A percentile compares a stretch with the other conserved stretches of the same genome.
phyloP scores from a whole-genome alignment of 2,888 invertebrate species.

The Taphrorychus bicolor region DNA sequence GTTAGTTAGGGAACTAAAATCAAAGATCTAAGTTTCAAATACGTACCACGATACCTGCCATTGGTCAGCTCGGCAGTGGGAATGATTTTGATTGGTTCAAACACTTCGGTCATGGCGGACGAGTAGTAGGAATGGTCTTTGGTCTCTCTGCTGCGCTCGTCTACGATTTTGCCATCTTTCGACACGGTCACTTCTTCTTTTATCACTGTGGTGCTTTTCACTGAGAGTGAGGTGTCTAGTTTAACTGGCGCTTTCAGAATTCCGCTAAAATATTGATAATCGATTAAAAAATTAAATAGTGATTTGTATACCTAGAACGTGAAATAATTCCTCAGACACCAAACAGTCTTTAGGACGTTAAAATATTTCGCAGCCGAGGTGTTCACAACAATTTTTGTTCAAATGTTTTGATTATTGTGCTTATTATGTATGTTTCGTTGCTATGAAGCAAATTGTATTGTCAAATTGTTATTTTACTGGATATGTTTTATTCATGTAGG shows the following conservation, averaged over 20 bases:
- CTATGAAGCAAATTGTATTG: no score
- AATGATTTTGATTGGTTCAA: constrained; percentile 65
- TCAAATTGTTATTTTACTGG: no score
- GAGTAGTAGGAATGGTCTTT: constrained; percentile 76
- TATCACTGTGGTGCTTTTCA: constrained; percentile 73
- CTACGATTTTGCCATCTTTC: constrained; percentile 71
- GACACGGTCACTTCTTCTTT: constrained; percentile 75
- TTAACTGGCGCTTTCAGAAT: constrained; percentile 72
- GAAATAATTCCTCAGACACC: no score
- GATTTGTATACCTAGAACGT: no score
- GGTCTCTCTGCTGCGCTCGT: constrained; percentile 72
- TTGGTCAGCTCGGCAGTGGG: constrained; percentile 56
- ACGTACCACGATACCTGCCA: constrained; percentile 53
- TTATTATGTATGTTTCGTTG: no score
- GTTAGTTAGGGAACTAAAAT: no score
- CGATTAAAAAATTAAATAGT: background rate
- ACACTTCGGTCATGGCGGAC: constrained; percentile 71
- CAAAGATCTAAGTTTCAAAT: constrained; percentile 11
- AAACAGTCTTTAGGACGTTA: no score
- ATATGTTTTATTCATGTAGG: no score
- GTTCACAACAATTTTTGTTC: no score
- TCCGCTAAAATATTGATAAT: constrained; percentile 53
- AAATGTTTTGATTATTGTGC: no score
- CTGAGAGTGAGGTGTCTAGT: constrained; percentile 73
- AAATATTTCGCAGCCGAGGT: no score